phyloP scores from a whole-genome alignment of 1,140 invertebrate species.

The Samia ricini region DNA sequence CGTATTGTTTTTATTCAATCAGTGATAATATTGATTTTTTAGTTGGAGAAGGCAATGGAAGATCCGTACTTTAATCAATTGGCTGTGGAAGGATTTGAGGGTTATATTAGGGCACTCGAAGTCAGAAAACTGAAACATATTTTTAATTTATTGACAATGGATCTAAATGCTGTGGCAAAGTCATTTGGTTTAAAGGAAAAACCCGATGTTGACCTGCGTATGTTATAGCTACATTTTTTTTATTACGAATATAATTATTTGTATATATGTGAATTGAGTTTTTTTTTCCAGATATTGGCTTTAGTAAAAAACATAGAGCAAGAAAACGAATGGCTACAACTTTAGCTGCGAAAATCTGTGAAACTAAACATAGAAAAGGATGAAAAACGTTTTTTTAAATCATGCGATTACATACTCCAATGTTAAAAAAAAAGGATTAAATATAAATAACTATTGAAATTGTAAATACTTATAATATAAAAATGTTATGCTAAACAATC shows the following conservation, averaged over 20 bases:
- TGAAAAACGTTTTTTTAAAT: no score
- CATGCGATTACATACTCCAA: no score
- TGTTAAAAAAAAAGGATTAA: no score
- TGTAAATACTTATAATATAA: background rate
- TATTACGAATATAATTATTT: background rate
- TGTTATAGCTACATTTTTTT: slow-evolving; percentile 24
- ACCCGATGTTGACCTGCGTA: slow-evolving; percentile 91
- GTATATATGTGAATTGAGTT: background rate
- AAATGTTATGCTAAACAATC: background rate
- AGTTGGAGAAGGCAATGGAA: slow-evolving; percentile 92
- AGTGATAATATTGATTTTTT: slow-evolving; percentile 52
- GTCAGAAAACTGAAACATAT: slow-evolving; percentile 94
- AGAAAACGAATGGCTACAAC: slow-evolving; percentile 57
- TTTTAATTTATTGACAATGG: slow-evolving; percentile 91
- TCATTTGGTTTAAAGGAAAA: slow-evolving; percentile 94
- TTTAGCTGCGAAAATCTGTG: slow-evolving; percentile 30
- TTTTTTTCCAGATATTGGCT: slow-evolving; percentile 58
- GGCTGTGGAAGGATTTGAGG: slow-evolving; percentile 94
- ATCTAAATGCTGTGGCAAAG: slow-evolving; percentile 87
- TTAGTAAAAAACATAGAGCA: slow-evolving; percentile 67
- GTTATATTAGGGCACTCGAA: slow-evolving; percentile 94
- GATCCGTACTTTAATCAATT: slow-evolving; percentile 92
- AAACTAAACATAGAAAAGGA: slow-evolving; percentile 24
- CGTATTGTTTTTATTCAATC: background rate
- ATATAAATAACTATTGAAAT: background rate